Evolutionary conservation across 2,888 invertebrate genomes (phyloP).

Genomic region (Diaphora mendica): DNA sequence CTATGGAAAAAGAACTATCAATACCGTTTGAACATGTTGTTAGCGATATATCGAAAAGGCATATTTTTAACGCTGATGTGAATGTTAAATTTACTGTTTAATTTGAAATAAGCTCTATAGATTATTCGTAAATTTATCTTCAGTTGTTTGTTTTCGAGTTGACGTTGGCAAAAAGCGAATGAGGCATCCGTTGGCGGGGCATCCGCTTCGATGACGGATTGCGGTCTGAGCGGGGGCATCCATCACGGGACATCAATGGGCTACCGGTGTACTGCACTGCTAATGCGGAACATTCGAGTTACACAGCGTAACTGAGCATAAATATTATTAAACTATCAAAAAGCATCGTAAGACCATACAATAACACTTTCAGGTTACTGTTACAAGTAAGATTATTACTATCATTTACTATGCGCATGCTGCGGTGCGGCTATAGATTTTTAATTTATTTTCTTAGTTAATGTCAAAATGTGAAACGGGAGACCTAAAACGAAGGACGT

Average conservation of each 20-base stretch:
- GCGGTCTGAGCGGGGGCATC: conserved; percentile 54
- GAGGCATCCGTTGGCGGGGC: conserved; percentile 52
- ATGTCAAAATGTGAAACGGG: not conserved
- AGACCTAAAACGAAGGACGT: not conserved
- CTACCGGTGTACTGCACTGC: conserved; percentile 30
- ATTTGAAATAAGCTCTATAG: not conserved
- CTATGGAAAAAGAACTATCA: not conserved
- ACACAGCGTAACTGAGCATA: not conserved
- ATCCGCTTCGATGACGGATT: conserved; percentile 62
- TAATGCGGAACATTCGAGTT: conserved; percentile 25
- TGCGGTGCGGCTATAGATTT: too few relatives aligned
- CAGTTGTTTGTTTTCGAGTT: conserved; percentile 53
- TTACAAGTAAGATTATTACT: conserved; percentile 49
- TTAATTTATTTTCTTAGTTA: too few relatives aligned
- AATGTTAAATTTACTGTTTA: not conserved
- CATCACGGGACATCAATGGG: conserved; percentile 53
- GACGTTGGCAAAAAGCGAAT: conserved; percentile 54
- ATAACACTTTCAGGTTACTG: conserved; percentile 20
- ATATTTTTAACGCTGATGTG: too few relatives aligned
- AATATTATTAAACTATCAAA: not conserved
- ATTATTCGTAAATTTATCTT: conserved; percentile 47
- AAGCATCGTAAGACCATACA: not conserved
- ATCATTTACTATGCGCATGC: too few relatives aligned
- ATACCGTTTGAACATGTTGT: not conserved
- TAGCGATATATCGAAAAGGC: too few relatives aligned